These are phyloP conservation scores for Campylorhamphus procurvoides DNA, from an alignment of 2,113 vertebrate species.

Conservation along the genomic window DNA sequence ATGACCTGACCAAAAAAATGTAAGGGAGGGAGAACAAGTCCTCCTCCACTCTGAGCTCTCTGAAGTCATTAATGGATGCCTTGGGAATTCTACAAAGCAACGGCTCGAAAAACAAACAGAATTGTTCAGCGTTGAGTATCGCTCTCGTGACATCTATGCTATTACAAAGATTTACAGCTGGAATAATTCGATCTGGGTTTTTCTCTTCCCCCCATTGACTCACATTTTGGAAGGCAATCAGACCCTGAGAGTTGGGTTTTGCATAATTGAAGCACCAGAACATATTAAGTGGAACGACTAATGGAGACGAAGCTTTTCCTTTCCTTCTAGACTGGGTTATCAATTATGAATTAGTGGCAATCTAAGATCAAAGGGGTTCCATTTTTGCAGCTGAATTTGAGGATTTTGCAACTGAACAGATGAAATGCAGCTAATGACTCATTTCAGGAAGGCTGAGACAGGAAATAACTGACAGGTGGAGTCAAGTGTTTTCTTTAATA, in stretches of 20 bases:
- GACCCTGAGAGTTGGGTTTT: constrained; percentile 37
- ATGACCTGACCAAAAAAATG: background rate
- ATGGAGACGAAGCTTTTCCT: constrained; percentile 38
- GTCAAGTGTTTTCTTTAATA: background rate
- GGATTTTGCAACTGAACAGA: constrained; percentile 54
- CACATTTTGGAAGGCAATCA: constrained; percentile 43
- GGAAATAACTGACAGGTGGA: background rate
- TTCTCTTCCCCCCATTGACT: constrained; percentile 21
- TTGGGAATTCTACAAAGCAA: constrained; percentile 33
- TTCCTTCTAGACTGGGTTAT: constrained; percentile 45
- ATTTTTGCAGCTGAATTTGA: constrained; percentile 54
- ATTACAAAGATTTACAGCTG: constrained; percentile 50
- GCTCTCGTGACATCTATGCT: background rate
- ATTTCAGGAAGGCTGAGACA: constrained; percentile 29
- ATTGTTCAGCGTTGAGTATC: background rate
- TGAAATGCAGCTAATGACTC: constrained; percentile 51
- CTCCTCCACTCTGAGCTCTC: background rate
- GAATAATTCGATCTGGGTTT: constrained; percentile 30
- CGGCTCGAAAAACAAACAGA: constrained; percentile 40
- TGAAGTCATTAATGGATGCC: background rate
- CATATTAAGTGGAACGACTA: constrained; percentile 41
- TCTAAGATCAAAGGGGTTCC: constrained; percentile 62
- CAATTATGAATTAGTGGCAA: constrained; percentile 64
- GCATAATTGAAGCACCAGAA: constrained; percentile 55
- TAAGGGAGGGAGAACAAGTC: background rate